Conservation (phyloP, 2,113 vertebrate genomes). For the Coreoperca whiteheadi region DNA sequence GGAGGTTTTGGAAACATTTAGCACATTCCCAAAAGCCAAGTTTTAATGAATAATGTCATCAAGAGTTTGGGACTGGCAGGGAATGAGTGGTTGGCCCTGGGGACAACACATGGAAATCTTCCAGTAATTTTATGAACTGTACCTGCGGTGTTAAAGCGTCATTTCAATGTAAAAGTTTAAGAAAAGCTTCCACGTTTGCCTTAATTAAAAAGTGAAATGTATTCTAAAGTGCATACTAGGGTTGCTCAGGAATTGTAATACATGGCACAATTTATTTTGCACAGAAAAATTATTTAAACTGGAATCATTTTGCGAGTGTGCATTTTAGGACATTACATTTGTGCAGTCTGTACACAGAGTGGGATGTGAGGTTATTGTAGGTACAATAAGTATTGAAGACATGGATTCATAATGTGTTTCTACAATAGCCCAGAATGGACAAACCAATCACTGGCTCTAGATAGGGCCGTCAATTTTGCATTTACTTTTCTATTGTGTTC, state of each 20-base stretch:
- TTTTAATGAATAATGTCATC: constrained; percentile 37
- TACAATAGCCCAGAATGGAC: no score
- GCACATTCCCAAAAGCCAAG: constrained; percentile 35
- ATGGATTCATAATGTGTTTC: no score
- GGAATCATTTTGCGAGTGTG: background rate
- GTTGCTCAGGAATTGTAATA: background rate
- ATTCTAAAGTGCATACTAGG: background rate
- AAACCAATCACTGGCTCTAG: no score
- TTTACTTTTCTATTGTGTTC: background rate
- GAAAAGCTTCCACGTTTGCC: background rate
- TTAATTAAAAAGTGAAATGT: background rate
- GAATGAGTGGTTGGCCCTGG: background rate
- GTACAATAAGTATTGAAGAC: background rate
- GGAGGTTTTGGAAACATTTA: constrained; percentile 58
- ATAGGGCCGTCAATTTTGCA: no score
- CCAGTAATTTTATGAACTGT: background rate
- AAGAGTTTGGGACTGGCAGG: background rate
- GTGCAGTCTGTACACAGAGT: background rate
- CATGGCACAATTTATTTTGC: background rate
- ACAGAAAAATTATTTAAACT: background rate
- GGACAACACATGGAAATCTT: background rate
- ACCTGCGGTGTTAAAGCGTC: background rate
- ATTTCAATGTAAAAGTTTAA: background rate
- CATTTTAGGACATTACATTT: background rate
- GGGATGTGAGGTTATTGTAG: background rate